phyloP scores from a whole-genome alignment of 2,888 invertebrate species.

The Habrosyne pyritoides region DNA sequence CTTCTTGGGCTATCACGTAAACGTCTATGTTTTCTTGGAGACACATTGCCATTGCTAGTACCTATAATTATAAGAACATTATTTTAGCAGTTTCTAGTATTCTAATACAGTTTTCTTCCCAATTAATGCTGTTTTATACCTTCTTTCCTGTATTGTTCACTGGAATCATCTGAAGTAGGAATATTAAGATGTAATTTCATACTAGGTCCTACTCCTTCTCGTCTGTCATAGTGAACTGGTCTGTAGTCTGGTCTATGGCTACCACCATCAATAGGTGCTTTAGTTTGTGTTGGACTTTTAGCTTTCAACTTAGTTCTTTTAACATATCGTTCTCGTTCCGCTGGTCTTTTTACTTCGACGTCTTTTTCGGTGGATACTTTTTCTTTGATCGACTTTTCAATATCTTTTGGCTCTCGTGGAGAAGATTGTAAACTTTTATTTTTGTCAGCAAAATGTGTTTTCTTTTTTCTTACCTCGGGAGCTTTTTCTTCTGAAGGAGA shows the following conservation, averaged over 20 bases:
- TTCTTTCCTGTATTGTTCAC: constrained; percentile 80
- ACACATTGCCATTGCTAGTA: constrained; percentile 74
- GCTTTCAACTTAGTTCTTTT: constrained; percentile 78
- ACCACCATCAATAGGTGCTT: constrained; percentile 55
- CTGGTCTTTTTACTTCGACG: constrained; percentile 62
- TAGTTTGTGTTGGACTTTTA: constrained; percentile 76
- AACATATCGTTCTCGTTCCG: constrained; percentile 74
- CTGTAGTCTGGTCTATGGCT: constrained; percentile 63
- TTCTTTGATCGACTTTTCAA: constrained; percentile 72
- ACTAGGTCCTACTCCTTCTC: constrained; percentile 77
- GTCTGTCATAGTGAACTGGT: constrained; percentile 73
- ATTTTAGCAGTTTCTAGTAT: too few species aligned
- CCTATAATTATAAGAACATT: constrained; percentile 38
- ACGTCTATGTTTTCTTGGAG: constrained; percentile 85
- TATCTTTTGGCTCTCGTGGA: constrained; percentile 66
- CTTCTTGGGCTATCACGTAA: constrained; percentile 86
- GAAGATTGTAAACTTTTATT: constrained; percentile 71
- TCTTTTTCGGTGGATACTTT: constrained; percentile 69
- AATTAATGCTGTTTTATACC: too few species aligned
- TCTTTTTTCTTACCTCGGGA: constrained; percentile 69
- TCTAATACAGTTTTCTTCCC: too few species aligned
- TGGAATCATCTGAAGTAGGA: constrained; percentile 85
- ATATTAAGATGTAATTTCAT: constrained; percentile 82
- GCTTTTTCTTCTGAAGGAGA: constrained; percentile 71
- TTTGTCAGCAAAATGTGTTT: constrained; percentile 78